These are phyloP conservation scores for Chaetorhynchus papuensis DNA, from an alignment of 2,113 vertebrate species.

Conservation along the genomic window DNA sequence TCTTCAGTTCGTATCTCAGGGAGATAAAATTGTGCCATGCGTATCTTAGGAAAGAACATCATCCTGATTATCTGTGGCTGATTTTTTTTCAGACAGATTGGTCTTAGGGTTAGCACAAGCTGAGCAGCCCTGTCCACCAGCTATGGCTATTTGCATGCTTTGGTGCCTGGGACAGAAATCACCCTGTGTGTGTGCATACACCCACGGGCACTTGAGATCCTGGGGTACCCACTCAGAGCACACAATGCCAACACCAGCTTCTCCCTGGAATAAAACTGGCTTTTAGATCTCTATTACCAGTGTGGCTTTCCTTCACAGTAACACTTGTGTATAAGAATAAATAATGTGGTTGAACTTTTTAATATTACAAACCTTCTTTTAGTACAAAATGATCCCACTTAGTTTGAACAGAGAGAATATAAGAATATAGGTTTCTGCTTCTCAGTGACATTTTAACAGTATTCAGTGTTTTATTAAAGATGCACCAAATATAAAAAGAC, in stretches of 20 bases:
- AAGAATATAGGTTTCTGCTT: not conserved
- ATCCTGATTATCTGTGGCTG: not conserved
- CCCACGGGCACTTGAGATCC: rapidly evolving
- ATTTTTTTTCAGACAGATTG: not conserved
- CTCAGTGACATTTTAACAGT: not conserved
- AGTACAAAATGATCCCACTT: not conserved
- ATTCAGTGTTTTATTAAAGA: not conserved
- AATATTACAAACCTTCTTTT: not conserved
- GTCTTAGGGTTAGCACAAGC: not conserved
- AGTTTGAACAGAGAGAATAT: not conserved
- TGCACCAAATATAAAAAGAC: not conserved
- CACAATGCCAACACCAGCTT: not conserved
- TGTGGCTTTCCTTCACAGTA: not conserved
- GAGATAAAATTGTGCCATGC: not conserved
- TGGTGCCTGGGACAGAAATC: not conserved
- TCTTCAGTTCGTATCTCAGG: not conserved
- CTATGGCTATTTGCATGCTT: not conserved
- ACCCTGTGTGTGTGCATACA: not conserved
- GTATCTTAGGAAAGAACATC: not conserved
- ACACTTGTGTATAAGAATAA: not conserved
- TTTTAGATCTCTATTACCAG: not conserved
- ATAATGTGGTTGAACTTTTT: not conserved
- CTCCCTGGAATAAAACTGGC: not conserved
- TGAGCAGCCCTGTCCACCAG: not conserved
- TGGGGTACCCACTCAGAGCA: not conserved